Conservation (phyloP, 2,797 vertebrate genomes). For the Hafferia zeledoni region DNA sequence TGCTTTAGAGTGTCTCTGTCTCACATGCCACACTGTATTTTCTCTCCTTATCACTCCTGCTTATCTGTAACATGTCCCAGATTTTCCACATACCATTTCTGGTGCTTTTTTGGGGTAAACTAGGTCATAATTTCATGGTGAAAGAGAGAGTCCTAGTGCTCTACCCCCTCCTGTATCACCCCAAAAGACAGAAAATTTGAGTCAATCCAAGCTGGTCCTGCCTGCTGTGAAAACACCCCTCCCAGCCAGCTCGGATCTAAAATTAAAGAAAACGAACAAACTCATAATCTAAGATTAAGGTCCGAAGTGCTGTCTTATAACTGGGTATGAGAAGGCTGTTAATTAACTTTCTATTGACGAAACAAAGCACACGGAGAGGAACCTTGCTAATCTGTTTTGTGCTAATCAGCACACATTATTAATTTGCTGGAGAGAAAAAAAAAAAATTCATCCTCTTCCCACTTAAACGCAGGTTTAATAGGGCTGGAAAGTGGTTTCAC, state of each 20-base stretch:
- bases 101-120: background rate
- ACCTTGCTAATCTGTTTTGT: slow-evolving; percentile 50
- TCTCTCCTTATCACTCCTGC: background rate
- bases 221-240: background rate
- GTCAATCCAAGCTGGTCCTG: background rate
- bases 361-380: slow-evolving; percentile 32
- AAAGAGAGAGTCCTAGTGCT: background rate
- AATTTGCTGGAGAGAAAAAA: slow-evolving; percentile 17
- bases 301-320: background rate
- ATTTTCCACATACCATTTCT: background rate
- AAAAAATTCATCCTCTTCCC: background rate
- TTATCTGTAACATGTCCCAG: background rate
- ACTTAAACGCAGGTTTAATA: slow-evolving; percentile 1
- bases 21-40: background rate
- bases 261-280: background rate
- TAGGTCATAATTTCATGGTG: background rate
- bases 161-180: background rate
- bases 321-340: slow-evolving; percentile 38
- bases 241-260: background rate
- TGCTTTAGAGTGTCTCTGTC: background rate
- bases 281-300: slow-evolving; percentile 38
- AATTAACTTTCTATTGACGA: slow-evolving; percentile 62
- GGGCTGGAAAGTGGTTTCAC: background rate
- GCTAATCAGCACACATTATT: slow-evolving; percentile 59
- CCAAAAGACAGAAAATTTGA: background rate